Percentiles rank a stretch among this genome's conserved stretches.
Conservation (phyloP, 2,888 invertebrate species). For the Bruchidius siliquastri region DNA sequence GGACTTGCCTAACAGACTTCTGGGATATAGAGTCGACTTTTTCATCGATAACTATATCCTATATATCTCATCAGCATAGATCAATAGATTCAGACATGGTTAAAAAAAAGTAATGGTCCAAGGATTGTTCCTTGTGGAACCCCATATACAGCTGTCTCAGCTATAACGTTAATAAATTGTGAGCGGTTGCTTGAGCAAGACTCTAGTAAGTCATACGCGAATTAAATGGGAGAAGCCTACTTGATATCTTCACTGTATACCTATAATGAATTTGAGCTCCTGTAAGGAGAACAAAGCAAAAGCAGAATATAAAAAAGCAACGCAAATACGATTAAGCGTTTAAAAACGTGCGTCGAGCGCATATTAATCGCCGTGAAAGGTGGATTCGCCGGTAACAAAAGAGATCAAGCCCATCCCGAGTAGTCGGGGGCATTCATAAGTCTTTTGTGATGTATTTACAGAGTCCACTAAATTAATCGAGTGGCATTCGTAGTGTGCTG, state of each 20-base stretch:
- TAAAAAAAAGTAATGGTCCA: too few relatives aligned
- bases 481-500: constrained; percentile 42
- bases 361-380: neutral
- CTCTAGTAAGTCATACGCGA: too few relatives aligned
- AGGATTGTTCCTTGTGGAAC: too few relatives aligned
- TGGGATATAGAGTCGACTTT: too few relatives aligned
- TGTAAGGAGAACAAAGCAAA: neutral
- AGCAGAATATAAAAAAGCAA: neutral
- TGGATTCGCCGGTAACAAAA: neutral
- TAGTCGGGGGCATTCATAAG: neutral
- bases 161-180: too few relatives aligned
- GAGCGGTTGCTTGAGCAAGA: too few relatives aligned
- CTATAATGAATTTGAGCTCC: neutral
- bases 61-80: too few relatives aligned
- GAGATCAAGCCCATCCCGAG: neutral
- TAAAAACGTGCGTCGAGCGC: neutral
- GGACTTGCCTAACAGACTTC: too few relatives aligned
- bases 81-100: too few relatives aligned
- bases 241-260: neutral
- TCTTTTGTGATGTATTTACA: constrained; percentile 30
- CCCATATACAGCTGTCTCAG: too few relatives aligned
- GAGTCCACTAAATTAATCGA: constrained; percentile 39
- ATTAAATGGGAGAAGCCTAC: too few relatives aligned
- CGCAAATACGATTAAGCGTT: neutral
- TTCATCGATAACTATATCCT: too few relatives aligned